Conservation (phyloP, 2,113 vertebrate species). For the Stercorarius parasiticus region DNA sequence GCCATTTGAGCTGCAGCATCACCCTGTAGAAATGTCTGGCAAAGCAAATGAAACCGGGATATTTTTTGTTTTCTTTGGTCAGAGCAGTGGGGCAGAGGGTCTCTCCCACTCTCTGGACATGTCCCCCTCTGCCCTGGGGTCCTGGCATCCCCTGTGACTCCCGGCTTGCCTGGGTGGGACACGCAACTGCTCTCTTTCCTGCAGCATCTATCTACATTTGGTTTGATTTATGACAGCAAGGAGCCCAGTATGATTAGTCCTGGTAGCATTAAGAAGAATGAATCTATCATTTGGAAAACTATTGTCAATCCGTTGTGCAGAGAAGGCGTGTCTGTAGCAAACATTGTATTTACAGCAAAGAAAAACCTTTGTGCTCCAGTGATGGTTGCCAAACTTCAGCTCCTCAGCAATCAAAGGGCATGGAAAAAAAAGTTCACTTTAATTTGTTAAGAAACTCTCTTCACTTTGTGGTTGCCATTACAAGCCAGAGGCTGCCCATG, state of each 20-base stretch:
- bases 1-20: neutral
- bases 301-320: neutral
- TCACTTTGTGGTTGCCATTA: neutral
- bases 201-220: neutral
- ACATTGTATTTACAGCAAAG: neutral
- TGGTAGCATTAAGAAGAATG: neutral
- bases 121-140: neutral
- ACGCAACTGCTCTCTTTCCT: fast-evolving
- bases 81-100: neutral
- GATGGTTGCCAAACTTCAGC: neutral
- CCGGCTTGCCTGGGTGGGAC: fast-evolving
- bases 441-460: neutral
- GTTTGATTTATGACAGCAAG: neutral
- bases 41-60: neutral
- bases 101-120: neutral
- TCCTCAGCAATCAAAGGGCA: neutral
- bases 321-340: neutral
- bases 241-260: neutral
- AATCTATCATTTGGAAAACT: neutral
- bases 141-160: neutral
- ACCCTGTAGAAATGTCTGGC: neutral
- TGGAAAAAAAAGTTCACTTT: neutral
- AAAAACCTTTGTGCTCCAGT: neutral
- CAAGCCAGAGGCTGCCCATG: neutral
- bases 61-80: neutral